Base-by-base conservation (phyloP, 2,888 invertebrate species). In the Willowsia nigromaculata region DNA sequence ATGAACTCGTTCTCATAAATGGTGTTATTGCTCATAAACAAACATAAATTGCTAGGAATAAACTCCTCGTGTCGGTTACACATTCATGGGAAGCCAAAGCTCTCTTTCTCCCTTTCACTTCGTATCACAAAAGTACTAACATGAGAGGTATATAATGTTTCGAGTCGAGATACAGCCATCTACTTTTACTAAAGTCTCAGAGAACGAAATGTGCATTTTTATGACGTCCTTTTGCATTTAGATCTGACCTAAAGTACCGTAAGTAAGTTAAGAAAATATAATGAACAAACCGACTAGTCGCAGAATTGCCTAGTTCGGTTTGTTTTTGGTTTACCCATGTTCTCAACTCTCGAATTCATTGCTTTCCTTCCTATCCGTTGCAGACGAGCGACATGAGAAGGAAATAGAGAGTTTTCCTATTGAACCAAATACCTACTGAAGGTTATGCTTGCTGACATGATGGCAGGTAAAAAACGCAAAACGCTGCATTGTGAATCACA, bases 1-100 rank as follows among this genome's bases (percentile, higher is more conserved):
- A 87, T 87, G 87, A 87, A 87, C 81, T 81, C 87, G 81, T 87
- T 81, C 76, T 53, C 87, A 81, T 87, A 82, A 87, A 87, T 82
- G 87, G 81, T 87, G 87, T 87, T 87, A 87, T 87, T 87, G 81
- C 87, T 87, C 87, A 82, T 87, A 87, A 87, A 87, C 87, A 87
- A 87, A 87, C 87, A 85, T 85, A 81, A 87, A 87, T 87, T 87
- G 71, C 43, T 9, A 62, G 68, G 59, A 81, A 56, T 87, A 81
- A 82, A 87, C 71, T 82, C 40, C 50, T 76, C 59, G 43, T 85
- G 76, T 85, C 22, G 59, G 74, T 74, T 85, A 71, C 68, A 53
- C 53, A 68, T 71, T 83, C 83, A 83, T 83, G 71, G 30, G 56
- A 30, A 30, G 13, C 53, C 37, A 37, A 37, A 22, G 15, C 68